Evolutionary conservation across 92 coral and sea anemone species (phyloP).

Genomic region (Bergia sp.): DNA sequence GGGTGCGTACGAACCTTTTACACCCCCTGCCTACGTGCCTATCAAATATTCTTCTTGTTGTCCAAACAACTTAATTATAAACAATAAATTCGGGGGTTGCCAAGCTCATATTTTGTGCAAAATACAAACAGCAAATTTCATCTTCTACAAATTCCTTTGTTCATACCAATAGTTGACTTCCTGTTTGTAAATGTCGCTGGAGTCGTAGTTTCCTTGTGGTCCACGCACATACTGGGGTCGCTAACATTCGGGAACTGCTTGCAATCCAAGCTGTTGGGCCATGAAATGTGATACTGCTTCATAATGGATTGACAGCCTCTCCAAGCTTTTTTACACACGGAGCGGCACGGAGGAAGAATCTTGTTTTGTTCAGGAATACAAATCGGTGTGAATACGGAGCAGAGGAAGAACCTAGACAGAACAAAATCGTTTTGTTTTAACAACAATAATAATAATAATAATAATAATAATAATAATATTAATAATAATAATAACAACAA

Average conservation of each 20-base stretch:
- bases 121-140: not conserved
- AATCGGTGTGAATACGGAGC: constrained; percentile 13
- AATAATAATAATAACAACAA: not conserved
- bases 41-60: no score
- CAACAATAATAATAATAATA: not conserved
- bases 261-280: constrained; percentile 23
- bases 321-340: constrained; percentile 25
- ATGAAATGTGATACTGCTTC: not conserved
- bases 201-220: not conserved
- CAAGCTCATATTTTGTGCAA: not conserved
- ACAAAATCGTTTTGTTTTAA: not conserved
- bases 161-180: not conserved
- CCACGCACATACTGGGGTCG: constrained; percentile 1
- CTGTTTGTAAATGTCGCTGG: not conserved
- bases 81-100: no score
- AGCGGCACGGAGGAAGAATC: constrained; percentile 34
- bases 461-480: not conserved
- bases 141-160: not conserved
- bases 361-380: not conserved
- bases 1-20: no score
- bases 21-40: no score
- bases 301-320: constrained; percentile 12
- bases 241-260: constrained; percentile 6
- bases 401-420: constrained; percentile 12
- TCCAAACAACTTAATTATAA: no score